Conservation (phyloP, 2,797 vertebrate genomes). For the Rhabdomys pumilio region DNA sequence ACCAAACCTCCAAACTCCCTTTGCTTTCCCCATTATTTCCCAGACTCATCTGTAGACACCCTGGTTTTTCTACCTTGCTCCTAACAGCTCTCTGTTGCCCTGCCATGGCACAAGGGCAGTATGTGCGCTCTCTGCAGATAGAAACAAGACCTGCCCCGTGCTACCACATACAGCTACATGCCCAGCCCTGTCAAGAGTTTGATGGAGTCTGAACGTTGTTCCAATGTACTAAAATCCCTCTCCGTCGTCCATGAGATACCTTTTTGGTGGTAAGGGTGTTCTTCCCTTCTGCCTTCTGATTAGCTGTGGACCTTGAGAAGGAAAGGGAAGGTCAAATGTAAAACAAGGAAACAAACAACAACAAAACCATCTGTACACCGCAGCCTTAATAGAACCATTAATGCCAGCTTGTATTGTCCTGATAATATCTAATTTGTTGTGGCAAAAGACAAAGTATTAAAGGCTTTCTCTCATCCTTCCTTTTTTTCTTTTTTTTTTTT, state of each 20-base stretch:
- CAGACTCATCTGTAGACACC: neutral
- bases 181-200: neutral
- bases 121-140: neutral
- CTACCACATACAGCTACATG: neutral
- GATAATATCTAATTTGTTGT: conserved; percentile 63
- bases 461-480: neutral
- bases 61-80: neutral
- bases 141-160: neutral
- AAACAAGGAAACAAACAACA: neutral
- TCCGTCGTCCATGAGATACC: neutral
- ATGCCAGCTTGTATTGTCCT: conserved; percentile 6
- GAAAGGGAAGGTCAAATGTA: neutral
- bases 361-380: neutral
- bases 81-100: neutral
- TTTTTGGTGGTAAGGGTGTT: neutral
- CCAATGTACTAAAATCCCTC: neutral
- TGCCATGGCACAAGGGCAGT: fast-evolving
- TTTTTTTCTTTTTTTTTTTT: conserved; percentile 30
- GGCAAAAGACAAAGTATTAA: conserved; percentile 71
- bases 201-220: neutral
- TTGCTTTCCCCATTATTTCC: neutral
- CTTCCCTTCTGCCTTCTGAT: neutral
- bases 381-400: neutral
- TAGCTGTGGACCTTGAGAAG: neutral
- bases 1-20: neutral